A percentile compares a stretch with the other conserved stretches of the same genome.
phyloP scores from a whole-genome alignment of 1,140 invertebrate genomes.

The Lethocerus indicus region DNA sequence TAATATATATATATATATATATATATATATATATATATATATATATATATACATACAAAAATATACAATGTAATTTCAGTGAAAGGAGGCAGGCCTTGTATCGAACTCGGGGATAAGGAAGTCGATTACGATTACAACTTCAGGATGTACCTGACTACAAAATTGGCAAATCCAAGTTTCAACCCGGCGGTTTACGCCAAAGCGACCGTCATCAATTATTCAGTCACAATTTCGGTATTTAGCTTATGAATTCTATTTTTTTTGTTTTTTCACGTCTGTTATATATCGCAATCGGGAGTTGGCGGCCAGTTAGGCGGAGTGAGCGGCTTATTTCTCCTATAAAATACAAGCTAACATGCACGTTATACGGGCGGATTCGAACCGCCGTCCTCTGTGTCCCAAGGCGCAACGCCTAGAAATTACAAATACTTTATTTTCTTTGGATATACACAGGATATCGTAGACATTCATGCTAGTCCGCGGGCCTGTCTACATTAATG shows the following conservation, averaged over 20 bases:
- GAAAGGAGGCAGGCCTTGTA: slow-evolving; percentile 38
- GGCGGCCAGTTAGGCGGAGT: no score
- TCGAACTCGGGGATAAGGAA: slow-evolving; percentile 32
- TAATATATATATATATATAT: neutral
- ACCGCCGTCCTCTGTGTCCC: no score
- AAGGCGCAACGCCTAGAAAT: no score
- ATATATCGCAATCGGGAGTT: no score
- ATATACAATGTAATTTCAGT: slow-evolving; percentile 25
- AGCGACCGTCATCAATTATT: slow-evolving; percentile 79
- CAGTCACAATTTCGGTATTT: slow-evolving; percentile 56
- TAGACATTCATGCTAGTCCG: no score
- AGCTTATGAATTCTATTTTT: slow-evolving; percentile 1
- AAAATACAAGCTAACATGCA: no score
- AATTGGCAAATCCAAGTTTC: slow-evolving; percentile 70
- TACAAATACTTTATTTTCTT: no score
- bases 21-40: neutral
- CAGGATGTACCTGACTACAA: slow-evolving; percentile 73
- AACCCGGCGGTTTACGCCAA: slow-evolving; percentile 70
- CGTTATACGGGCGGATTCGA: no score
- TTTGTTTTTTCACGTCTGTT: neutral
- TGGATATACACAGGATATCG: no score
- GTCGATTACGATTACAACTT: slow-evolving; percentile 78
- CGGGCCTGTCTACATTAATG: no score
- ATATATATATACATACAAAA: neutral
- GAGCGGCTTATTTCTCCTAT: no score